phyloP scores from a whole-genome alignment of 53 echinoderm and acorn worm species.

The Echinometra lucunter region DNA sequence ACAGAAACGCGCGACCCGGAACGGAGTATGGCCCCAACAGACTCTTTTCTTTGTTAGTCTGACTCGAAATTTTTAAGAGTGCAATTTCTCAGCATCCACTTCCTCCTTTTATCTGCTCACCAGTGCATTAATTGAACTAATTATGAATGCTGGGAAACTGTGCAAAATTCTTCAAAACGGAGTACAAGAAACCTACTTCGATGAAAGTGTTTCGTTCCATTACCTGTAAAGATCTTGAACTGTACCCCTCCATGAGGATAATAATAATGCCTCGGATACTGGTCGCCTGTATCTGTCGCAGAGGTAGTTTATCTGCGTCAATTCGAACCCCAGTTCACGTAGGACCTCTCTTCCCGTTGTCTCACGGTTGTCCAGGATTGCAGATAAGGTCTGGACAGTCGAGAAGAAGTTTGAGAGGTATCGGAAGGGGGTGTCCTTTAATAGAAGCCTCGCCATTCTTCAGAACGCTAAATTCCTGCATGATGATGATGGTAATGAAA shows the following conservation, averaged over 20 bases:
- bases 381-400: not conserved
- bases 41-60: too few relatives aligned
- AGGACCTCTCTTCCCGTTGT: not conserved
- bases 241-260: not conserved
- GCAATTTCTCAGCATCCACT: too few relatives aligned
- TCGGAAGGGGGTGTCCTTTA: not conserved
- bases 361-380: conserved; percentile 3
- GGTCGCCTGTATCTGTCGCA: not conserved
- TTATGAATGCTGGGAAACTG: too few relatives aligned
- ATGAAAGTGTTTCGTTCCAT: not conserved
- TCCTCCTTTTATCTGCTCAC: too few relatives aligned
- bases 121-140: too few relatives aligned
- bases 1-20: too few relatives aligned
- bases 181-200: too few relatives aligned
- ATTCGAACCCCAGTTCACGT: not conserved
- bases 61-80: too few relatives aligned
- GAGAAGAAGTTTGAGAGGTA: not conserved
- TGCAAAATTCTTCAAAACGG: too few relatives aligned
- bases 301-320: not conserved
- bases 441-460: not conserved
- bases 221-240: conserved; percentile 12
- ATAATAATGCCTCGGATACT: not conserved
- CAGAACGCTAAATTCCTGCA: too few relatives aligned
- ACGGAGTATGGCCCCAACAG: too few relatives aligned
- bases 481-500: too few relatives aligned